These are phyloP conservation scores for Peromyscus californicus DNA, from an alignment of 2,113 vertebrate genomes.

Conservation along the genomic window DNA sequence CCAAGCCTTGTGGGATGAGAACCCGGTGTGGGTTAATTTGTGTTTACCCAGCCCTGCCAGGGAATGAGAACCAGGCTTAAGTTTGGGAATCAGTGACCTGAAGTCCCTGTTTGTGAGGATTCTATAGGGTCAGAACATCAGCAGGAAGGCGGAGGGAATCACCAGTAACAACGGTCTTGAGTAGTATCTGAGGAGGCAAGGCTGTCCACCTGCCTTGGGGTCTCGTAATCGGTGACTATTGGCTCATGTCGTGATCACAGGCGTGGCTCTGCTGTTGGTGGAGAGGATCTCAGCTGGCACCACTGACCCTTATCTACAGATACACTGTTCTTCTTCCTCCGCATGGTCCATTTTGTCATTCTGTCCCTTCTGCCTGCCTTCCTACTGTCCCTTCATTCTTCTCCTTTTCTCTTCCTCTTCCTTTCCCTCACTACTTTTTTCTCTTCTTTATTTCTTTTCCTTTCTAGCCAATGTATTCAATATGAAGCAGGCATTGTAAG, in stretches of 20 bases:
- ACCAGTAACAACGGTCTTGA: not conserved
- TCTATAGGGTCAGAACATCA: not conserved
- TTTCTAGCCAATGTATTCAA: not conserved
- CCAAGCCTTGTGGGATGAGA: not conserved
- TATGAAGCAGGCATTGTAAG: not conserved
- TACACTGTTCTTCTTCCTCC: not conserved
- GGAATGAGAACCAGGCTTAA: not conserved
- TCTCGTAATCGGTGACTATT: not conserved
- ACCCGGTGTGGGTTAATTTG: not conserved
- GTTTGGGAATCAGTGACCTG: not conserved
- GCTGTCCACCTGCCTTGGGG: not conserved
- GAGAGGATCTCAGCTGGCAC: no score
- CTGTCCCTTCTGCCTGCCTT: no score
- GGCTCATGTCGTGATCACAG: not conserved
- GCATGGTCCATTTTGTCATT: not conserved
- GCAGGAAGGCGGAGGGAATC: not conserved
- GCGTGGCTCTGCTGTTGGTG: not conserved
- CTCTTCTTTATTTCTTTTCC: not conserved
- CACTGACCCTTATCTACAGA: not conserved
- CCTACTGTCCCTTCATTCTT: not conserved
- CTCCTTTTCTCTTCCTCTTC: no score
- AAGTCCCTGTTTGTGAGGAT: not conserved
- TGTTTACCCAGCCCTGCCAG: not conserved
- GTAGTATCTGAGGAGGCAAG: not conserved
- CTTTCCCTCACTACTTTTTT: not conserved